These are phyloP conservation scores for Morpho achilles DNA, from an alignment of 2,888 invertebrate genomes.

Conservation along the genomic window DNA sequence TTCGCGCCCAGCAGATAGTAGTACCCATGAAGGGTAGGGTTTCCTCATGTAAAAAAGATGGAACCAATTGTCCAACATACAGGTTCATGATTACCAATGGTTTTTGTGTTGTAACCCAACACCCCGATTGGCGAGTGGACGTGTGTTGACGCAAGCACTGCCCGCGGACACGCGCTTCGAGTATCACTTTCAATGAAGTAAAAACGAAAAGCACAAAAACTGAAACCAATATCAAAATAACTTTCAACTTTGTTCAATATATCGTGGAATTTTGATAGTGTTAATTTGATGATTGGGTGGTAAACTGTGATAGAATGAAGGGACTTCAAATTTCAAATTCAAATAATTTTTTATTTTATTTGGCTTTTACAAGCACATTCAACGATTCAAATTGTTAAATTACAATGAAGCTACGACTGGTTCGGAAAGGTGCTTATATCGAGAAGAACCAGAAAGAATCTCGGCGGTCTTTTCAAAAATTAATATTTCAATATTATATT, in stretches of 20 bases:
- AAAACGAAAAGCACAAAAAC: slow-evolving; percentile 13
- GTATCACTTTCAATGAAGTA: slow-evolving; percentile 17
- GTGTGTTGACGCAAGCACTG: slow-evolving; percentile 17
- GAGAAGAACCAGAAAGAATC: too few relatives aligned
- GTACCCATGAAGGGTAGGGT: too few relatives aligned
- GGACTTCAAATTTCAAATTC: too few relatives aligned
- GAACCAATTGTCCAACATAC: slow-evolving; percentile 1
- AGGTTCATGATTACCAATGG: neutral
- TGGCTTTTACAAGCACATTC: too few relatives aligned
- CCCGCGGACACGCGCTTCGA: slow-evolving; percentile 20
- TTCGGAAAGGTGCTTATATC: too few relatives aligned
- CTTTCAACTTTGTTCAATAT: neutral
- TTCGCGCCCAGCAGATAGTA: too few relatives aligned
- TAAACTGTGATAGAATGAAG: too few relatives aligned
- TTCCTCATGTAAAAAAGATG: neutral
- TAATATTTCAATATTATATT: too few relatives aligned
- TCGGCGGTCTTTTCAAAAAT: too few relatives aligned
- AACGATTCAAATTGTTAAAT: too few relatives aligned
- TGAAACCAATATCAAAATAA: slow-evolving; percentile 10
- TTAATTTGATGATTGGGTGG: neutral
- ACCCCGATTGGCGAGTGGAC: slow-evolving; percentile 19
- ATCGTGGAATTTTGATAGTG: neutral
- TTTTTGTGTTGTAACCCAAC: slow-evolving; percentile 19
- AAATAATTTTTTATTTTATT: too few relatives aligned
- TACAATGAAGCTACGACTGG: too few relatives aligned